Base-by-base conservation (phyloP, 2,113 vertebrate genomes). In the Chionomys nivalis region DNA sequence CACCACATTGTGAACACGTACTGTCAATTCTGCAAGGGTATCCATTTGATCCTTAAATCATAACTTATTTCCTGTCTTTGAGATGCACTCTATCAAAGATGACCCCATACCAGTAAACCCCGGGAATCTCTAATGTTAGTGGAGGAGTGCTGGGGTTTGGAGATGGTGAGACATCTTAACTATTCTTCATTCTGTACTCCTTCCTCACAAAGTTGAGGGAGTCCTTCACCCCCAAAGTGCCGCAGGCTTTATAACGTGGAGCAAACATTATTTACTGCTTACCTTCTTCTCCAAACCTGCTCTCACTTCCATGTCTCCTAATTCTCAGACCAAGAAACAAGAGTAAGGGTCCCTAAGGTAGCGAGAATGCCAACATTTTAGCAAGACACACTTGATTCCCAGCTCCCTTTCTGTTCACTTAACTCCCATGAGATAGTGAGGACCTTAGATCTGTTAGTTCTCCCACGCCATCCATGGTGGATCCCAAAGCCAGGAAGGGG, bases 21-120 rank as follows among this genome's bases (percentile, higher is more conserved):
- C 72, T 58, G 76, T 93, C 47, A 85, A 14, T 31, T 70, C 55
- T 94, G 55, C 2, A 66, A 39, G 21, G n/a, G 16, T 52, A 44
- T 61, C 77, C 16, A 26, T 75, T 33, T 70, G 55, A 49, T 92
- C 19, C 63, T 94, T 77, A 44, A n/a, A 93, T 83, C 89, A 85
- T 82, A 75, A 95, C 70, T 91, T 91, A 63, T 97, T 87, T 96
- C 12, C 52, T 92, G 72, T 49, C 52, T 92, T 87, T 44, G 55
- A 92, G 33, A 42, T 72, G 7, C 3, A 83, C 36, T 94, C 19
- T 92, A 42, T 55, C 44, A 90, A 95, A 89, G 77, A 52, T 86
- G 55, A 94, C 26, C 3, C 13, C 66, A 36, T 44, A 4, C 33
- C 65, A 75, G 42, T 61, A 85, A 94, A 52, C 44, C 3, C 44